Conservation (phyloP, 2,888 invertebrate genomes). For the Nineta flava region DNA sequence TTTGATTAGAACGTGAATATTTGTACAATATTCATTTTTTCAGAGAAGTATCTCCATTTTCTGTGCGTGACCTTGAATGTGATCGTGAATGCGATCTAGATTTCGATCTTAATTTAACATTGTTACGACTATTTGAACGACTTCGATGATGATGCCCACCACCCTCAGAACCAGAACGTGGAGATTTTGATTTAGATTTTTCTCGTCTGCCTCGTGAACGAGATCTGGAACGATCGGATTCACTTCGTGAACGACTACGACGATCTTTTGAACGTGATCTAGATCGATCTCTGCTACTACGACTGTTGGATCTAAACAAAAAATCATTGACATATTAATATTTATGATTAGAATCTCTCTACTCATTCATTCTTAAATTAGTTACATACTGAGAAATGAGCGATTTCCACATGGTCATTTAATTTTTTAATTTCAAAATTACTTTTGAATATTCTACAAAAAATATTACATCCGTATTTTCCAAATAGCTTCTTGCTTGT, state of each 20-base stretch:
- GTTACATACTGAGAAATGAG: not conserved
- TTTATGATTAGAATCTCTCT: not conserved
- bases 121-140: constrained; percentile 20
- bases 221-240: constrained; percentile 24
- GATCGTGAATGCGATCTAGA: constrained; percentile 20
- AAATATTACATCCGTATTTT: no score
- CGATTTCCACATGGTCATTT: no score
- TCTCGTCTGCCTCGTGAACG: constrained; percentile 17
- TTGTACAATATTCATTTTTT: not conserved
- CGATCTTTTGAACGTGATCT: constrained; percentile 25
- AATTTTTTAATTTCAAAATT: no score
- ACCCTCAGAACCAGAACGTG: constrained; percentile 17
- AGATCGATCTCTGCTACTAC: constrained; percentile 19
- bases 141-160: constrained; percentile 17
- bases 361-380: not conserved
- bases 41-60: not conserved
- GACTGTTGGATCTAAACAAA: constrained; percentile 22
- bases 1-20: no score
- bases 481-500: no score
- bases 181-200: constrained; percentile 13
- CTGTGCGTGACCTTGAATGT: constrained; percentile 13
- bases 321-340: constrained; percentile 8
- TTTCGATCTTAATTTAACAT: constrained; percentile 3
- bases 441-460: no score
- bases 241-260: constrained; percentile 25